Evolutionary conservation across 2,113 vertebrate species (phyloP).

Genomic region (Corynorhinus townsendii): DNA sequence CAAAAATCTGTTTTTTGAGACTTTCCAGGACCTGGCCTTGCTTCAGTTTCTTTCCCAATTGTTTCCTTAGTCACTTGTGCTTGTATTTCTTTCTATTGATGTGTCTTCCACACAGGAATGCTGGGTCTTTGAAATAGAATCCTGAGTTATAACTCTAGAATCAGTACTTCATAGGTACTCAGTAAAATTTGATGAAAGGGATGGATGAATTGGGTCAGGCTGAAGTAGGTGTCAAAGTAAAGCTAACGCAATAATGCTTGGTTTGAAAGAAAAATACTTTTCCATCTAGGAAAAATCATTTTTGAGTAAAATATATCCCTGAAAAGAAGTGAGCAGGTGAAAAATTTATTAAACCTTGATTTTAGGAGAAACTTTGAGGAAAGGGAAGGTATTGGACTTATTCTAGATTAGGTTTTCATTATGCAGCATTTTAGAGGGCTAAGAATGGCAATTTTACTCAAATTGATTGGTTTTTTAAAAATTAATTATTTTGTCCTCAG

Average conservation of each 20-base stretch:
- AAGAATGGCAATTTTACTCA: neutral
- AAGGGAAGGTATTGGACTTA: neutral
- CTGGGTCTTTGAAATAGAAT: neutral
- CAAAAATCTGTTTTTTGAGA: neutral
- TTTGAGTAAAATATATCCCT: neutral
- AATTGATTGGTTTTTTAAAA: neutral
- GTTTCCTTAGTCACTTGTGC: neutral
- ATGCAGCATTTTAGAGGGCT: neutral
- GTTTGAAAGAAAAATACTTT: neutral
- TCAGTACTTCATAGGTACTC: too few relatives aligned
- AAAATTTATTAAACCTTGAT: neutral
- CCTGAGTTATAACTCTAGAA: neutral
- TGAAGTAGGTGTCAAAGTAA: neutral
- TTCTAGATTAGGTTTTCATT: neutral
- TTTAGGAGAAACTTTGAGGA: neutral
- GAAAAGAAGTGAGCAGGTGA: neutral
- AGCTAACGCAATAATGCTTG: neutral
- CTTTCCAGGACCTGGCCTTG: neutral
- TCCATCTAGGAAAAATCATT: neutral
- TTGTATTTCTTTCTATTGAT: neutral
- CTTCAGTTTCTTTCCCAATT: neutral
- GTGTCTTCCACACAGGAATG: neutral
- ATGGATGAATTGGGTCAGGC: neutral
- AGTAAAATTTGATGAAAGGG: neutral
- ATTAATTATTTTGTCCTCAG: neutral